These are phyloP conservation scores for Pollenia amentaria DNA, from an alignment of 2,888 invertebrate species.

Conservation along the genomic window DNA sequence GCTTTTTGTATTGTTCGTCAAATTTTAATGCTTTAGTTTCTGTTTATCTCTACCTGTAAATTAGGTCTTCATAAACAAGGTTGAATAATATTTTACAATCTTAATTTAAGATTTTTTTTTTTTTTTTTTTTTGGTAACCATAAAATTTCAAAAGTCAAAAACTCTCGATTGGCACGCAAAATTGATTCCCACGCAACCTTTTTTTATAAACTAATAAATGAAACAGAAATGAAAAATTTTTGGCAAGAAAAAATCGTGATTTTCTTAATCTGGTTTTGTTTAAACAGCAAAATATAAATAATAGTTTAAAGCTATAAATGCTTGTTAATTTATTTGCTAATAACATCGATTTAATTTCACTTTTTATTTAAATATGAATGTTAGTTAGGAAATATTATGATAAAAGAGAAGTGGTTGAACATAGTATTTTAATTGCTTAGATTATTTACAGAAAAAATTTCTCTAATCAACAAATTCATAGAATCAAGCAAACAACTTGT, in stretches of 20 bases:
- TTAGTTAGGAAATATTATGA: too few species aligned
- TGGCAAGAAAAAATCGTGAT: conserved; percentile 52
- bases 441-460: too few species aligned
- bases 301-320: conserved; percentile 49
- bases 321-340: conserved; percentile 59
- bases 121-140: neutral
- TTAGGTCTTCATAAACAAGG: conserved; percentile 63
- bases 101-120: conserved; percentile 24
- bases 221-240: neutral
- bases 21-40: conserved; percentile 42
- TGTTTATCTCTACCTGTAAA: conserved; percentile 67
- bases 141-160: conserved; percentile 29
- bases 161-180: conserved; percentile 67
- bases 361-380: conserved; percentile 26
- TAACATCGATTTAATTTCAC: conserved; percentile 46
- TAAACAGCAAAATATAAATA: conserved; percentile 19
- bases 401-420: too few species aligned
- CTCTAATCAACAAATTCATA: too few species aligned
- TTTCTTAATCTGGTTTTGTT: conserved; percentile 64
- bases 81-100: conserved; percentile 45
- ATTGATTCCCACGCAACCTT: conserved; percentile 69
- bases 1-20: conserved; percentile 40
- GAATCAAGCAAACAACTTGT: too few species aligned
- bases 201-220: neutral
- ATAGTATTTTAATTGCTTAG: too few species aligned